These are phyloP conservation scores for Archips crataeganus DNA, from an alignment of 2,888 invertebrate species.

Conservation along the genomic window DNA sequence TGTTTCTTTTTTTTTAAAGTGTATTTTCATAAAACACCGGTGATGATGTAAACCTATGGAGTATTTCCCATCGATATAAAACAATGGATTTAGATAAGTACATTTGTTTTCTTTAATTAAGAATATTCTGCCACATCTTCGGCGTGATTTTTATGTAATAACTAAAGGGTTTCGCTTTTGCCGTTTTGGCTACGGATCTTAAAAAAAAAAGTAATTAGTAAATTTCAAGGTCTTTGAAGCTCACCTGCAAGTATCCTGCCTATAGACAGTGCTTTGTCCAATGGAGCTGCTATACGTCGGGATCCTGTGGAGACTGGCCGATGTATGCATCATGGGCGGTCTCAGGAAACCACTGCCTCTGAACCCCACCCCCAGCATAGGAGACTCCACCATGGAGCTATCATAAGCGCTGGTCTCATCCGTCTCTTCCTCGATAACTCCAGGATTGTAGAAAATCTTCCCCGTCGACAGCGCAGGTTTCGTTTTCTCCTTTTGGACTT, in stretches of 20 bases:
- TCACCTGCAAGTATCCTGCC: constrained; percentile 86
- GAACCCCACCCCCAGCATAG: constrained; percentile 68
- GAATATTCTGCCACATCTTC: too few relatives aligned
- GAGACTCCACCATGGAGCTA: constrained; percentile 75
- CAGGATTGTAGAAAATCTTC: constrained; percentile 82
- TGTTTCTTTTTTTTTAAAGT: too few relatives aligned
- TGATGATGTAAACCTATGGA: too few relatives aligned
- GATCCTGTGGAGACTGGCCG: constrained; percentile 84
- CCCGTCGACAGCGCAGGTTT: constrained; percentile 69
- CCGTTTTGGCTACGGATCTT: too few relatives aligned
- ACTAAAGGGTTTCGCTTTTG: too few relatives aligned
- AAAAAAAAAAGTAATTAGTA: too few relatives aligned
- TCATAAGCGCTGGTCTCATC: constrained; percentile 82
- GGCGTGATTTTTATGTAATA: too few relatives aligned
- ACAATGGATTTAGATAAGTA: too few relatives aligned
- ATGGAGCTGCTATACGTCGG: constrained; percentile 87
- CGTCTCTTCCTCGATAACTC: constrained; percentile 76
- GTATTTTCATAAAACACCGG: too few relatives aligned
- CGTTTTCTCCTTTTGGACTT: constrained; percentile 54
- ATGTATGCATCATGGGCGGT: constrained; percentile 68
- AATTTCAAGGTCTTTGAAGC: not conserved
- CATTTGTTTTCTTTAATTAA: too few relatives aligned
- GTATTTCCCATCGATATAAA: too few relatives aligned
- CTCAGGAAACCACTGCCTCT: constrained; percentile 65
- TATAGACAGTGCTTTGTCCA: constrained; percentile 82